Evolutionary conservation across 2,888 invertebrate genomes (phyloP), one percentile per base, ranked within the genome.

Genomic region (Metacarcinus magister): DNA sequence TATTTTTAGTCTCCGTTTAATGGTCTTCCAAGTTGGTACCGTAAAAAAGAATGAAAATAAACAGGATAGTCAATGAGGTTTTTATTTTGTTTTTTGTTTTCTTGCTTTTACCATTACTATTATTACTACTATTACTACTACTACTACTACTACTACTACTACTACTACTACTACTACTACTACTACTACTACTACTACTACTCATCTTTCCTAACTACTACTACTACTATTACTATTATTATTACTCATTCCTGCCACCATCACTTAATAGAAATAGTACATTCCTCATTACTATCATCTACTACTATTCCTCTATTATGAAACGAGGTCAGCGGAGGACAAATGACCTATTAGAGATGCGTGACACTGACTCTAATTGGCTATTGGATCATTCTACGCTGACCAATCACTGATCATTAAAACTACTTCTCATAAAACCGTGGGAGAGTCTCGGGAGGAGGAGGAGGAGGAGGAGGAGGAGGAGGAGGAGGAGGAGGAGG

Each of bases 141-240:
- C 28, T 75, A 75, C 28, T 75, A 75, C 28, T 75, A 75, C 28
- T 75, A 75, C 28, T 75, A 75, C 28, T 75, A 75, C 28, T 75
- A 75, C 82, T 82, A 82, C 82, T 82, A 82, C 82, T 82, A 82
- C 82, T 82, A 82, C 32, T 82, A 82, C 82, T 82, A 82, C 82
- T 82, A 82, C 32, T 82, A 32, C 32, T 82, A 82, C 82, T 82
- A 82, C 82, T 82, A 82, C 82, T 82, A 82, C 82, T 75, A 75
- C 75, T 46, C 46, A 7, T 4, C 10, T 46, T 46, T 46, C 46
- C 10, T 46, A 46, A 13, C 16, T 2, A 16, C 54, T 54, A 54
- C 0, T 54, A 10, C 8, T 54, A 10, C 16, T 54, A n/a, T n/a
- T n/a, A n/a, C n/a, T 7, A 1, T 67, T 67, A 2, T 19, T n/a